Evolutionary conservation across 2,888 invertebrate genomes (phyloP).

Genomic region (Drosophila vallismaia): DNA sequence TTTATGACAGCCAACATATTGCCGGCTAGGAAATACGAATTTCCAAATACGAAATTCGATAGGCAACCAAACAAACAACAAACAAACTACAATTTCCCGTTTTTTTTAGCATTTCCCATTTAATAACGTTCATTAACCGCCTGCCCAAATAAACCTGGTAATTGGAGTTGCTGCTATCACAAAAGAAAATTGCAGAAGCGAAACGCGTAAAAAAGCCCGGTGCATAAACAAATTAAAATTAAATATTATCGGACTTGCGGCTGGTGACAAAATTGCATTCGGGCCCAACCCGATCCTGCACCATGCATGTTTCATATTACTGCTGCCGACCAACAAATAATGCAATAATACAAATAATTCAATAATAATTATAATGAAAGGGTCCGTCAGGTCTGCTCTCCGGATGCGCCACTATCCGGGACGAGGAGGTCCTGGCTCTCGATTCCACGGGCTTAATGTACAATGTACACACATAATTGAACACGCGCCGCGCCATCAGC

Average conservation of each 20-base stretch:
- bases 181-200: slow-evolving; percentile 36
- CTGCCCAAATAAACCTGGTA: slow-evolving; percentile 48
- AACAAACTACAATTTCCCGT: slow-evolving; percentile 1
- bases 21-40: slow-evolving; percentile 47
- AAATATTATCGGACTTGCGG: slow-evolving; percentile 59
- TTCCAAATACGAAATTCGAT: slow-evolving; percentile 59
- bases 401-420: neutral
- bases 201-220: slow-evolving; percentile 26
- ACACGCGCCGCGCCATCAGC: slow-evolving; percentile 40
- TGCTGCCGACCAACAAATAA: slow-evolving; percentile 57
- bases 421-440: slow-evolving; percentile 6
- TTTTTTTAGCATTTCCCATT: slow-evolving; percentile 40
- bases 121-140: slow-evolving; percentile 69
- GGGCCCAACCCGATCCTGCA: slow-evolving; percentile 4
- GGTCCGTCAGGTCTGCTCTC: slow-evolving; percentile 2
- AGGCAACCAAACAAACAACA: slow-evolving; percentile 45
- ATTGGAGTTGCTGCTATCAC: slow-evolving; percentile 41
- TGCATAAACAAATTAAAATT: slow-evolving; percentile 72
- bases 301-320: slow-evolving; percentile 34
- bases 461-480: slow-evolving; percentile 69
- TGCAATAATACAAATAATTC: slow-evolving; percentile 75
- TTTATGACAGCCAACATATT: slow-evolving; percentile 60
- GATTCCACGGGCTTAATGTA: slow-evolving; percentile 60
- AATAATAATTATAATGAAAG: slow-evolving; percentile 70
- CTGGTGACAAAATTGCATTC: slow-evolving; percentile 50